phyloP scores from a whole-genome alignment of 2,888 invertebrate species.

The Sesia bembeciformis region DNA sequence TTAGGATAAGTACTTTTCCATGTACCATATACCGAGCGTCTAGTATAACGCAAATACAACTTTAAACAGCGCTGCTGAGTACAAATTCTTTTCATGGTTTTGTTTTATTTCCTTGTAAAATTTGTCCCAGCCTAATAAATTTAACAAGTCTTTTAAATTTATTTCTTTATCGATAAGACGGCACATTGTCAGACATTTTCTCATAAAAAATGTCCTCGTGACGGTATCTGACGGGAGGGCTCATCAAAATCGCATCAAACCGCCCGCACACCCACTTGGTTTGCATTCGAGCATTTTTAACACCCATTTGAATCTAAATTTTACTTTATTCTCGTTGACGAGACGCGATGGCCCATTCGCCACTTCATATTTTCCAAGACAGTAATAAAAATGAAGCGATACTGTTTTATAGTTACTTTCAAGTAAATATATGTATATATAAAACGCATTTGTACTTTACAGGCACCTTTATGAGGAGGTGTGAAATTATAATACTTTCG shows the following conservation, averaged over 20 bases:
- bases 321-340: constrained; percentile 39
- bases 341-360: constrained; percentile 27
- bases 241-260: constrained; percentile 63
- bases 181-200: constrained; percentile 21
- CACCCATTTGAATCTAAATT: constrained; percentile 56
- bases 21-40: constrained; percentile 41
- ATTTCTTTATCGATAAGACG: neutral
- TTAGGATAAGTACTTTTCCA: constrained; percentile 68
- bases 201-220: constrained; percentile 43
- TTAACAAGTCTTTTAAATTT: neutral
- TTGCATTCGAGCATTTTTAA: constrained; percentile 46
- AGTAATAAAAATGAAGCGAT: constrained; percentile 43
- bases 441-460: neutral
- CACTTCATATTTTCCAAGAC: constrained; percentile 32
- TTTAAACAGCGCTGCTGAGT: constrained; percentile 20
- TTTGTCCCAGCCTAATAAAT: neutral
- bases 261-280: constrained; percentile 38
- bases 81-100: constrained; percentile 22
- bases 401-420: neutral
- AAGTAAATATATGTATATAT: neutral
- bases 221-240: constrained; percentile 23
- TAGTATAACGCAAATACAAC: constrained; percentile 30
- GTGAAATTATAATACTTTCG: too few species aligned
- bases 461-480: too few species aligned
- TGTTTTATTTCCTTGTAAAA: constrained; percentile 14